A percentile compares a stretch with the other conserved stretches of the same genome.
Evolutionary conservation across 1,140 invertebrate genomes (phyloP).

Genomic region (Fopius arisanus): DNA sequence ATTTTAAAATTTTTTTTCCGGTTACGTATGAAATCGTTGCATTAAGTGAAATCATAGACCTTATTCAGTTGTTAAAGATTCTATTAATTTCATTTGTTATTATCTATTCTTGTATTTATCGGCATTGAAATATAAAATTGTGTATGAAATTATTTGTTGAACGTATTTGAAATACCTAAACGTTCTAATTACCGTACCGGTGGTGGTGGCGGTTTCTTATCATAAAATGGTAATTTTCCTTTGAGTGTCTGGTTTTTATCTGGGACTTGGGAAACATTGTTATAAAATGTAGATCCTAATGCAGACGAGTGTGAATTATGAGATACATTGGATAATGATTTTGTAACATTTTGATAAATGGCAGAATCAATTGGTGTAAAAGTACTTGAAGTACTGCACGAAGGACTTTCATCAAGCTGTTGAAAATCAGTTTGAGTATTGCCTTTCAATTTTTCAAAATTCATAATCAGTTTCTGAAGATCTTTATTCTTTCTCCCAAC

Average conservation of each 20-base stretch:
- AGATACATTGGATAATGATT: not conserved
- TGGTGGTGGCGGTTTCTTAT: constrained; percentile 61
- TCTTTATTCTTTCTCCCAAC: not conserved
- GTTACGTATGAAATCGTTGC: too few species aligned
- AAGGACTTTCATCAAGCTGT: constrained; percentile 45
- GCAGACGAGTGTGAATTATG: too few species aligned
- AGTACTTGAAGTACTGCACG: constrained; percentile 27
- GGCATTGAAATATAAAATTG: too few species aligned
- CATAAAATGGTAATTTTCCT: constrained; percentile 50
- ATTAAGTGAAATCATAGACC: too few species aligned
- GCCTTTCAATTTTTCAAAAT: constrained; percentile 61
- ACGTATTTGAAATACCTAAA: too few species aligned
- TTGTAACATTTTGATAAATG: not conserved
- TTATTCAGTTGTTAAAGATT: too few species aligned
- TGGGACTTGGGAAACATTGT: not conserved
- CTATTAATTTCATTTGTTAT: constrained; percentile 8
- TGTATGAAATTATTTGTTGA: too few species aligned
- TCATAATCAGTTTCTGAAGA: constrained; percentile 45
- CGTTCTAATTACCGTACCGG: constrained; percentile 32
- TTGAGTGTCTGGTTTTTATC: not conserved
- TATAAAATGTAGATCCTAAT: too few species aligned
- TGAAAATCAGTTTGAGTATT: constrained; percentile 51
- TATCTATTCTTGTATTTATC: constrained; percentile 54
- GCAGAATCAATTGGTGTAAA: not conserved
- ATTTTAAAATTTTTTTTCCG: too few species aligned